These are phyloP conservation scores for Hemicrepidius hirtus DNA, from an alignment of 2,888 invertebrate genomes.

Conservation along the genomic window DNA sequence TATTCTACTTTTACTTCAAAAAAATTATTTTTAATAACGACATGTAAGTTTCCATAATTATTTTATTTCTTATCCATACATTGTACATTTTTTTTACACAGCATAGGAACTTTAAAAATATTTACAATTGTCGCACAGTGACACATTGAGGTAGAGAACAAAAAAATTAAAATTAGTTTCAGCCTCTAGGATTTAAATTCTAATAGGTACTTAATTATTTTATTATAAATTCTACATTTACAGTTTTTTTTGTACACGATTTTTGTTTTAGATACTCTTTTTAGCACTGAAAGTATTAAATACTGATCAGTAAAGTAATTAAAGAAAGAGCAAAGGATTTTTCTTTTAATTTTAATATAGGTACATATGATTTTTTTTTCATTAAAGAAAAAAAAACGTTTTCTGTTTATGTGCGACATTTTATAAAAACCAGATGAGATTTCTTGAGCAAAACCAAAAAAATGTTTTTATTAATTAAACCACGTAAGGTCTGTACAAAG, in stretches of 20 bases:
- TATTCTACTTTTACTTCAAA: no score
- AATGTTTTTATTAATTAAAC: constrained; percentile 68
- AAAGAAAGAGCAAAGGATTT: constrained; percentile 1
- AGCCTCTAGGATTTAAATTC: not conserved
- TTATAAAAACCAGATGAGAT: not conserved
- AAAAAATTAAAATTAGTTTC: constrained; percentile 19
- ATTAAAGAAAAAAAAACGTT: no score
- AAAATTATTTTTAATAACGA: no score
- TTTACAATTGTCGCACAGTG: constrained; percentile 61
- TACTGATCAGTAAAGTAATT: constrained; percentile 1
- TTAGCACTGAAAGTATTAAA: constrained; percentile 21
- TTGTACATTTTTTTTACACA: constrained; percentile 53
- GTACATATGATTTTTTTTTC: no score
- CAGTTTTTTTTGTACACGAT: constrained; percentile 10
- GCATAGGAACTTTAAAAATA: constrained; percentile 66
- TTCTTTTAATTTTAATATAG: constrained; percentile 17
- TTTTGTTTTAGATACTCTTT: constrained; percentile 11
- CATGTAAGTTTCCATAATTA: constrained; percentile 15
- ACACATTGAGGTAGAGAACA: constrained; percentile 64
- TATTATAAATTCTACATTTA: constrained; percentile 14
- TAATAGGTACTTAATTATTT: constrained; percentile 1
- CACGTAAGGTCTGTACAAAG: constrained; percentile 73
- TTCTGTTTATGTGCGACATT: not conserved
- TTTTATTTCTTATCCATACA: constrained; percentile 55
- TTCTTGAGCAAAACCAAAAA: not conserved